Evolutionary conservation across 2,113 vertebrate genomes (phyloP), one percentile per base, ranked within the genome.

Genomic region (Aepyceros melampus): DNA sequence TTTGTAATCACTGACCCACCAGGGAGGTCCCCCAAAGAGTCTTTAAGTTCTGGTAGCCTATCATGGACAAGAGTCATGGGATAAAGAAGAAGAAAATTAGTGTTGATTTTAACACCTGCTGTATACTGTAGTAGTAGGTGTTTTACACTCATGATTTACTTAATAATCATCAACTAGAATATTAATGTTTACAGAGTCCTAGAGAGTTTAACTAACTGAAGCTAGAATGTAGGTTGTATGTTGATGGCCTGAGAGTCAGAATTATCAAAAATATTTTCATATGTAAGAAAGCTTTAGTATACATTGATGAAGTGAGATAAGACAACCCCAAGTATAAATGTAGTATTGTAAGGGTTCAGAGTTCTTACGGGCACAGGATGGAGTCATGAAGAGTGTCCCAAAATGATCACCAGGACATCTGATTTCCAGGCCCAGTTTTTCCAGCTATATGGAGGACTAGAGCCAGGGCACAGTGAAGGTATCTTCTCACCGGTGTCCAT

Each of bases 381-480:
- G n/a, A 43, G 5, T 56, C 71, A 29, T 56, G 23, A 43, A 27
- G 45, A 83, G 76, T 43, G 47, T 82, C 27, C 5, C 45, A 51
- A 55, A 84, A 58, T 87, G 53, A 64, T 29, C 31, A 9, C 45
- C 29, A 47, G 31, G 4, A 62, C n/a, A 29, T 92, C 81, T 43
- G 1, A n/a, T 87, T 84, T 76, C 83, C 27, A 85, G 31, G 5
- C 23, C 55, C 43, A 79, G 29, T 23, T 40, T 58, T 43, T 49
- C 1, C 1, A 47, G 3, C 29, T 8, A 1, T 0, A 8, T 45
- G 6, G 25, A 55, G 0, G 40, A 16, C 36, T 25, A 5, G 9
- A 49, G 7, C 43, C 17, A 60, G 16, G 43, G 36, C 5, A 58
- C n/a, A 79, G 31, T 9, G 5, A 79, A 76, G 21, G 9, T 7